Evolutionary conservation across 2,888 invertebrate species (phyloP).

Genomic region (Silvanus unidentatus): DNA sequence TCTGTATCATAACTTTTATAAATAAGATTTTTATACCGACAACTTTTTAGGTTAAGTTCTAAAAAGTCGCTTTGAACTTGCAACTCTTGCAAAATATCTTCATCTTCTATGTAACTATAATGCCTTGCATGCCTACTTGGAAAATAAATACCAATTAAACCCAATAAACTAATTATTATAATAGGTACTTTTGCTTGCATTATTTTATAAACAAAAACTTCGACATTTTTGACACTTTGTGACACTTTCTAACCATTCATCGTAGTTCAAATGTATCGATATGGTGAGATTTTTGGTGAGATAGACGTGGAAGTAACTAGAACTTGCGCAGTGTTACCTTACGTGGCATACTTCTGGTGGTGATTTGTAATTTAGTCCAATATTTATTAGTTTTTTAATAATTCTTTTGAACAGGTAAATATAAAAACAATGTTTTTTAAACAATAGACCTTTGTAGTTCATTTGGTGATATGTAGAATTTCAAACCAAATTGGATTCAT

Average conservation of each 20-base stretch:
- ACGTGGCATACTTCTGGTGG: constrained; percentile 51
- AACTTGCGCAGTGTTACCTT: constrained; percentile 54
- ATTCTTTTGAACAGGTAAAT: constrained; percentile 18
- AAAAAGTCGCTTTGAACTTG: constrained; percentile 18
- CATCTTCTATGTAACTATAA: constrained; percentile 34
- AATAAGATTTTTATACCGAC: constrained; percentile 34
- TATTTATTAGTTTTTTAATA: constrained; percentile 29
- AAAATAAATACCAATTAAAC: constrained; percentile 34
- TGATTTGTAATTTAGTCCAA: constrained; percentile 28
- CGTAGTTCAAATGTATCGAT: background rate
- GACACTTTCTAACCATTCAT: too few species aligned
- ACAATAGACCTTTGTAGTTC: background rate
- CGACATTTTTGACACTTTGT: constrained; percentile 3
- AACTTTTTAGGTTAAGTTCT: constrained; percentile 31
- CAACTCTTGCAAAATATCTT: constrained; percentile 31
- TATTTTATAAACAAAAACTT: constrained; percentile 8
- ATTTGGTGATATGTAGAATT: background rate
- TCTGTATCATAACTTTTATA: constrained; percentile 29
- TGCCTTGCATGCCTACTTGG: constrained; percentile 40
- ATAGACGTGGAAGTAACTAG: constrained; percentile 48
- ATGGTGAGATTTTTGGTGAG: constrained; percentile 25
- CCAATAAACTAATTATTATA: constrained; percentile 21
- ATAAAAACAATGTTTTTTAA: background rate
- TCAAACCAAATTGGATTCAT: too few species aligned
- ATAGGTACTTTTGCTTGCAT: constrained; percentile 26